These are phyloP conservation scores for Ectropis grisescens DNA, from an alignment of 1,140 invertebrate genomes.

Conservation along the genomic window DNA sequence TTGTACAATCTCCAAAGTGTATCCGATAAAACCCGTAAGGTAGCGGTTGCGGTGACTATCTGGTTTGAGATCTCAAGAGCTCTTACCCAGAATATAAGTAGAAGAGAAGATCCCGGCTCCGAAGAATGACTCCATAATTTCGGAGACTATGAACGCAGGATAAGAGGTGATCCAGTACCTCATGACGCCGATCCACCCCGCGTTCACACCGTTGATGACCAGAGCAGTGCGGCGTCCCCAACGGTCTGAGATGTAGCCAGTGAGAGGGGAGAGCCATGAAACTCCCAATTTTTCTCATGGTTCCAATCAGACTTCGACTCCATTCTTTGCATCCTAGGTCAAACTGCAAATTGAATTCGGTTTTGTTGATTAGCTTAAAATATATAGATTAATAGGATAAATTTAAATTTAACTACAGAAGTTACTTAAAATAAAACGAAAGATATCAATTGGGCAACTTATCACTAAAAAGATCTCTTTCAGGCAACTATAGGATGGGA, in stretches of 20 bases:
- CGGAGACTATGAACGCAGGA: conserved; percentile 72
- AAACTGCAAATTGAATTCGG: conserved; percentile 31
- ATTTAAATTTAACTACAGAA: too few relatives aligned
- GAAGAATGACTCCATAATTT: conserved; percentile 74
- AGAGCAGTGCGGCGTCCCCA: conserved; percentile 75
- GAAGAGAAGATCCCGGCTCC: conserved; percentile 51
- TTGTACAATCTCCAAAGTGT: too few relatives aligned
- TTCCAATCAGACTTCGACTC: conserved; percentile 27
- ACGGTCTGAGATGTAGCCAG: conserved; percentile 76
- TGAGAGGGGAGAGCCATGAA: conserved; percentile 72
- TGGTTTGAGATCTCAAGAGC: too few relatives aligned
- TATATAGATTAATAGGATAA: too few relatives aligned
- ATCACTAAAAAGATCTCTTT: too few relatives aligned
- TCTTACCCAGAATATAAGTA: conserved; percentile 50
- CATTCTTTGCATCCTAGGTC: conserved; percentile 36
- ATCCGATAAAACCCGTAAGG: too few relatives aligned
- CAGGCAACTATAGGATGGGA: too few relatives aligned
- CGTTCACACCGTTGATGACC: conserved; percentile 69
- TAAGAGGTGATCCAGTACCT: conserved; percentile 77
- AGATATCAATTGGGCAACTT: too few relatives aligned
- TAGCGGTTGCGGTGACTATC: too few relatives aligned
- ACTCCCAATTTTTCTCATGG: conserved; percentile 26
- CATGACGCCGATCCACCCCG: conserved; percentile 72
- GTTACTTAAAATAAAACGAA: too few relatives aligned
- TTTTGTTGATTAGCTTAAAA: too few relatives aligned